Conservation (phyloP, 2,797 vertebrate genomes). For the Onychomys leucogaster region DNA sequence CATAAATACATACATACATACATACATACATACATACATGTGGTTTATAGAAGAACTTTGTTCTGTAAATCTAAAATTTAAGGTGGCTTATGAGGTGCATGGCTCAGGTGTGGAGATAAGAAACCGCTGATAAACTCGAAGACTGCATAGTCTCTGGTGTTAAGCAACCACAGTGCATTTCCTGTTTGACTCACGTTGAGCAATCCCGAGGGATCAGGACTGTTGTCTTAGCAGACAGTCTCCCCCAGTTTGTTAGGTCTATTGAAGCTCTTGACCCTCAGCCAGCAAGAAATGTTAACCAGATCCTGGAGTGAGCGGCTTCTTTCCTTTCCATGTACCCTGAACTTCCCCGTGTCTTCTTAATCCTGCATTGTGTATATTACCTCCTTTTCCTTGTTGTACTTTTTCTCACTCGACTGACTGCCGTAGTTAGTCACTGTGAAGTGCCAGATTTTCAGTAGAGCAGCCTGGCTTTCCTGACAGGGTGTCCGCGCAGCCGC, state of each 20-base stretch:
- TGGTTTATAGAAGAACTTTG: not conserved
- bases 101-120: not conserved
- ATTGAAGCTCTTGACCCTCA: not conserved
- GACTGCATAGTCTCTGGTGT: not conserved
- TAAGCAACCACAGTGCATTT: not conserved
- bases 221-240: not conserved
- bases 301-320: not conserved
- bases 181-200: not conserved
- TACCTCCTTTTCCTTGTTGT: not conserved
- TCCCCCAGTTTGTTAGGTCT: not conserved
- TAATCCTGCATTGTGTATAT: not conserved
- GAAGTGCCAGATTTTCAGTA: not conserved
- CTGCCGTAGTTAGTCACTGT: not conserved
- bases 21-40: no score
- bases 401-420: not conserved
- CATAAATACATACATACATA: no score
- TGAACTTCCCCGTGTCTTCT: not conserved
- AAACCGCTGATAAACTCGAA: not conserved
- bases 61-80: not conserved
- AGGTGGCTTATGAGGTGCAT: not conserved
- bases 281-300: not conserved
- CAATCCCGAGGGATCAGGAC: not conserved
- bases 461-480: not conserved
- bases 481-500: not conserved
- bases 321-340: no score